Evolutionary conservation across 2,797 vertebrate species (phyloP), one percentile per base, ranked within the genome.

Genomic region (Acipenser ruthenus): DNA sequence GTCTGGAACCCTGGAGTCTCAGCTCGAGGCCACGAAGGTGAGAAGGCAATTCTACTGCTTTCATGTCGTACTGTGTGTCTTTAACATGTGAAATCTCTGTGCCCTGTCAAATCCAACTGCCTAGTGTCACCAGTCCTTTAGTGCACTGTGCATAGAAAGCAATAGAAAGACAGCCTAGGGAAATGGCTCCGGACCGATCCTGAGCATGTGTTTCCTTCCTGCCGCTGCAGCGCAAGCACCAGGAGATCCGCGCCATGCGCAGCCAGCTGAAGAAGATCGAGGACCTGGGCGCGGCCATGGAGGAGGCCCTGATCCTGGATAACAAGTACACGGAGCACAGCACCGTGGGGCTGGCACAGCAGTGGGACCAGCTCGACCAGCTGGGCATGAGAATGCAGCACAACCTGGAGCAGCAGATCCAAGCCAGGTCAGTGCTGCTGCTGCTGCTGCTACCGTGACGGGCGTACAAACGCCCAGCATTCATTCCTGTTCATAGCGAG

Each of bases 291-390:
- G 97, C 97, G 0, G 97, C 97, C 37, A 99, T 99, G 97, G 97
- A 99, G 75, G 97, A 99, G 60, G 96, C 96, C 0, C 86, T 99
- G 67, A 99, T 99, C 76, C 76, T 99, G 81, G 97, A 99, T 78
- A 99, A 99, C 82, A 99, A 99, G 74, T 98, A 99, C 89, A 99
- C 96, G 0, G 97, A 99, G 60, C 97, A 99, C 87, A 99, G 97
- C 87, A 99, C 97, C 0, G 97, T 99, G 82, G 97, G 97, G 15
- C 88, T 99, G 84, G 96, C 96, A 0, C 96, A 99, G 80, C 96
- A 99, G 83, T 99, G 97, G 97, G 96, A 99, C 89, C 96, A 99
- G 69, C 88, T 99, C 1, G 96, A 99, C 81, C 97, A 99, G 74
- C 88, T 99, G 73, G 97, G 97, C 68, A 99, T 99, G 97, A 92